These are phyloP conservation scores for Heteromormyrus szaboi DNA, from an alignment of 2,797 vertebrate genomes.

Conservation along the genomic window DNA sequence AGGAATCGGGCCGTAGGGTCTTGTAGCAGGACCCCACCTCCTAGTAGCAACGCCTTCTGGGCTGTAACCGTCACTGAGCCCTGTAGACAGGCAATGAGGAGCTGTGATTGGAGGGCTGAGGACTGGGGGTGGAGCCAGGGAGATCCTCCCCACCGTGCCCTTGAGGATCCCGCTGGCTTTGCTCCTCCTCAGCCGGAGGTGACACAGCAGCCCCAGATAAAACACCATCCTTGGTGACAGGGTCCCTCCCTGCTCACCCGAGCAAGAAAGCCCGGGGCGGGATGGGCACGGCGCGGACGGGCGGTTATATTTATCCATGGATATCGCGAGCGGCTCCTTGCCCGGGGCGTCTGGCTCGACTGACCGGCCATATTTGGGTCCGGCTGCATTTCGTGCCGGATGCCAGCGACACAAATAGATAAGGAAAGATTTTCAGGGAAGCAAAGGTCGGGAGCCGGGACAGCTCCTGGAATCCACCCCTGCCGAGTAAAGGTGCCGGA, in stretches of 20 bases:
- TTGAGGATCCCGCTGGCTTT: background rate
- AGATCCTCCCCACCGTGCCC: background rate
- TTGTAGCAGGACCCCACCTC: background rate
- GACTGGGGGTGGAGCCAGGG: background rate
- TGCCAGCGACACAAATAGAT: slow-evolving; percentile 16
- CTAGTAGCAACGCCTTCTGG: background rate
- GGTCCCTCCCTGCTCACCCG: background rate
- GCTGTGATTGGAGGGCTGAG: background rate
- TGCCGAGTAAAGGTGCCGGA: background rate
- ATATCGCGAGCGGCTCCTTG: background rate
- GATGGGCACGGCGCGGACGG: background rate
- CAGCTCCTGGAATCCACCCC: background rate
- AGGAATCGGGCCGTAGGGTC: background rate
- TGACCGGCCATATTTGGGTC: slow-evolving; percentile 26
- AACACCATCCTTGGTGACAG: background rate
- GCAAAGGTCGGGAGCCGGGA: background rate
- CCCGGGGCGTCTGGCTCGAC: background rate
- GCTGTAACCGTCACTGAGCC: background rate
- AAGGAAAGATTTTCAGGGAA: background rate
- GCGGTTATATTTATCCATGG: slow-evolving; percentile 18
- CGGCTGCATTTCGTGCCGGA: background rate
- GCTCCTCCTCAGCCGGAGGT: background rate
- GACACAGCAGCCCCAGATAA: background rate
- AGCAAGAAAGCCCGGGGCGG: background rate
- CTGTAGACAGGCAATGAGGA: background rate